These are phyloP conservation scores for Myanophis thanlyinensis DNA, from an alignment of 2,113 vertebrate species.

Conservation along the genomic window DNA sequence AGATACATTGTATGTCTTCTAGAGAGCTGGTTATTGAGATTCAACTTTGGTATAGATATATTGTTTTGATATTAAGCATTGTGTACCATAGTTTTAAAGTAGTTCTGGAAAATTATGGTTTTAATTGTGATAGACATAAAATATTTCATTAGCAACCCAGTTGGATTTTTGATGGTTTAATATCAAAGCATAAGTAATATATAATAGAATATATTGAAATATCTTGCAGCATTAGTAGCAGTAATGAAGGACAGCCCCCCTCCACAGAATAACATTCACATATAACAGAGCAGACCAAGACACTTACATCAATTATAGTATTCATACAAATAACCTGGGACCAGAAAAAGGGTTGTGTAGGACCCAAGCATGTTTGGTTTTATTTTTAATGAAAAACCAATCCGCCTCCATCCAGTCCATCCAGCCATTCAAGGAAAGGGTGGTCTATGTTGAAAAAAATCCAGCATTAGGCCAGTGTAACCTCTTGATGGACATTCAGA, in stretches of 20 bases:
- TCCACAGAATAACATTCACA: not conserved
- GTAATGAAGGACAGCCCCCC: not conserved
- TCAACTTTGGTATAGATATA: not conserved
- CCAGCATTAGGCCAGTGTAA: too few relatives aligned
- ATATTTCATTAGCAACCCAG: not conserved
- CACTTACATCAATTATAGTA: not conserved
- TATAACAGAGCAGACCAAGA: not conserved
- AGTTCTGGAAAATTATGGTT: not conserved
- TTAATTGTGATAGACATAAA: not conserved
- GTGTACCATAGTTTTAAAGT: not conserved
- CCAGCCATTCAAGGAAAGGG: too few relatives aligned
- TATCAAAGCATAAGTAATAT: not conserved
- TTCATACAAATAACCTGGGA: not conserved
- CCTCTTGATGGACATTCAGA: too few relatives aligned
- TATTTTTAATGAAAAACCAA: not conserved
- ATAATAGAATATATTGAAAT: not conserved
- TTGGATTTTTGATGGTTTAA: not conserved
- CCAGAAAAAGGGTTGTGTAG: not conserved
- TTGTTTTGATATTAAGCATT: not conserved
- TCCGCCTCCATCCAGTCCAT: too few relatives aligned
- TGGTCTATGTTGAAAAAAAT: too few relatives aligned
- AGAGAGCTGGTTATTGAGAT: not conserved
- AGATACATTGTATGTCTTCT: not conserved
- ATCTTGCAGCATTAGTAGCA: not conserved
- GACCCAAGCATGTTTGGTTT: not conserved